Base-by-base conservation (phyloP, 2,797 vertebrate species). In the Urophycis tenuis region DNA sequence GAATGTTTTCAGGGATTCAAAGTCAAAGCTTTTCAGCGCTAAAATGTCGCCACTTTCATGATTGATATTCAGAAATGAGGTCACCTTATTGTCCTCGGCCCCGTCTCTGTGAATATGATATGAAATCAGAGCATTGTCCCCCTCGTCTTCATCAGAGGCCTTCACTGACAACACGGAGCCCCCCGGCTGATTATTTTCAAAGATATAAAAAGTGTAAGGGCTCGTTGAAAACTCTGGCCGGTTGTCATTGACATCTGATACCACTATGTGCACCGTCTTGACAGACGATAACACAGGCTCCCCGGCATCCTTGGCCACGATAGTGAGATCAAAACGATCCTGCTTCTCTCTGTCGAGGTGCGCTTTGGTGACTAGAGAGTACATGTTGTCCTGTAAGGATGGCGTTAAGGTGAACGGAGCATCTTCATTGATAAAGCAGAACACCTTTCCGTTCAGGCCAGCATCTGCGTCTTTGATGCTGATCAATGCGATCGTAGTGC, bases 171-270 rank as follows among this genome's bases (percentile, higher is more conserved):
- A 87, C 15, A 86, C 15, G n/a, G 60, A 79, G 45, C 72, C 74
- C 6, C 87, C 87, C 5, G 86, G 84, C 2, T 74, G 30, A 31
- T 88, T 88, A 76, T 88, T 87, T 53, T 88, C 86, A 30, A 71
- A 73, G 3, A 87, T 39, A 69, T 82, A 81, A 30, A 86, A 81
- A 73, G 72, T 79, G 35, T 87, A 80, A 32, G 80, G 77, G 64
- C 41, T 75, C 73, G 74, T 53, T 12, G 67, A 49, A 74, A 88
- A 88, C 12, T 72, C 36, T 17, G 87, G 87, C 11, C 73, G 64
- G 75, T 88, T 88, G 60, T 88, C 86, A 80, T 88, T 88, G 1
- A 80, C 76, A 80, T 88, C 87, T 72, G 82, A 84, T 70, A 88
- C 76, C 30, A 73, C 11, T 5, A 87, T 77, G 1, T 33, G 77